Percentiles rank a stretch among this genome's conserved stretches.
Conservation (phyloP, 2,888 invertebrate genomes). For the Cyaniris semiargus region DNA sequence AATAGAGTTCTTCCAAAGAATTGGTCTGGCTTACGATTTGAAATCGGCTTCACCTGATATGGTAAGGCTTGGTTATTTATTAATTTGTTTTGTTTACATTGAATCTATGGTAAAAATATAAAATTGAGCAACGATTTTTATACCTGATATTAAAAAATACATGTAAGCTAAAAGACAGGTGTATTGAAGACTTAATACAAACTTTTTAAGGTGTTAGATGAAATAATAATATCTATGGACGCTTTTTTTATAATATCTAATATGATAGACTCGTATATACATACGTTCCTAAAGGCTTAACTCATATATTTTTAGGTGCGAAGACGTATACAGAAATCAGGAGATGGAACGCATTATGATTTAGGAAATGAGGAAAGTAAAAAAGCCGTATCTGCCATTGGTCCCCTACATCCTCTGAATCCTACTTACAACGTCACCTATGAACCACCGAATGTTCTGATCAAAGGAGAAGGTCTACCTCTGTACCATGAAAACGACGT, state of each 20-base stretch:
- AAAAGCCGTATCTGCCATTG: slow-evolving; percentile 55
- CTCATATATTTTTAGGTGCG: slow-evolving; percentile 60
- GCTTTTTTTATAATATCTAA: no score
- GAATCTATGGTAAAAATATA: no score
- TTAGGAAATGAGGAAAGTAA: slow-evolving; percentile 67
- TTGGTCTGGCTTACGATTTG: slow-evolving; percentile 84
- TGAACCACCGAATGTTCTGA: slow-evolving; percentile 51
- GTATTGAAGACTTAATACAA: no score
- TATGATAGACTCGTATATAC: no score
- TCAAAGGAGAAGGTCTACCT: slow-evolving; percentile 61
- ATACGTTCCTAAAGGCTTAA: no score
- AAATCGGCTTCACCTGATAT: slow-evolving; percentile 70
- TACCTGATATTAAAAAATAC: no score
- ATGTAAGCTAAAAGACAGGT: no score
- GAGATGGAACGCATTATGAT: slow-evolving; percentile 83
- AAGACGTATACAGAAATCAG: slow-evolving; percentile 81
- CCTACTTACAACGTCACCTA: slow-evolving; percentile 60
- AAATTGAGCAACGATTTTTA: no score
- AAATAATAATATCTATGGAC: no score
- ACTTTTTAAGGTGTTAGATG: no score
- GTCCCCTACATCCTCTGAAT: slow-evolving; percentile 66
- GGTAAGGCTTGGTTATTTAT: slow-evolving; percentile 47
- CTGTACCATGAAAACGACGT: slow-evolving; percentile 63
- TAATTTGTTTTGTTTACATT: no score
- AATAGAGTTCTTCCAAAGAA: slow-evolving; percentile 80